phyloP scores from a whole-genome alignment of 1,140 invertebrate species.

The Bombus breviceps region DNA sequence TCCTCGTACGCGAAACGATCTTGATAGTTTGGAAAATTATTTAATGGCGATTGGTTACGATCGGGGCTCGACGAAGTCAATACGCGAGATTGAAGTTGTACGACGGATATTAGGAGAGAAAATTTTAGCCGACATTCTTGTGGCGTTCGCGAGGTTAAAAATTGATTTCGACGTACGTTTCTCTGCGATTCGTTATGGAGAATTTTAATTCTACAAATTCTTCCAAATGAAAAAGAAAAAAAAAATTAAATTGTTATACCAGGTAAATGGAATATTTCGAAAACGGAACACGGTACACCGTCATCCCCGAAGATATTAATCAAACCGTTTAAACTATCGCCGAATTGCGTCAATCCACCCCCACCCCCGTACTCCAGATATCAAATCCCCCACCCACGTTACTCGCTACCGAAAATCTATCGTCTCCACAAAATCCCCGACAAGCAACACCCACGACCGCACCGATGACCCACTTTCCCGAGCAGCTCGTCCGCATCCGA shows the following conservation, averaged over 20 bases:
- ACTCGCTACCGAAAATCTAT: neutral
- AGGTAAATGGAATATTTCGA: too few relatives aligned
- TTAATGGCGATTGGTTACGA: neutral
- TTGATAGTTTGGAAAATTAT: neutral
- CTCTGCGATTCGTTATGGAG: too few relatives aligned
- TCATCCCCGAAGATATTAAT: neutral
- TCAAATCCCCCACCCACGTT: neutral
- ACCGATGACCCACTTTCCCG: neutral
- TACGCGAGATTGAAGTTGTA: neutral
- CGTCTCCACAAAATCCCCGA: neutral
- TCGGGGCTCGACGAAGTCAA: accelerated
- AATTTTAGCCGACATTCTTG: too few relatives aligned
- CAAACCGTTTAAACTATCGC: neutral
- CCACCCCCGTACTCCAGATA: neutral
- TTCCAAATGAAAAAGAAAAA: neutral
- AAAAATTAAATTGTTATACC: too few relatives aligned
- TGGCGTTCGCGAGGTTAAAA: accelerated
- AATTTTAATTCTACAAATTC: too few relatives aligned
- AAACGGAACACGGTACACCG: too few relatives aligned
- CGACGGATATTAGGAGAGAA: too few relatives aligned
- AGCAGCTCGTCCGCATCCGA: neutral
- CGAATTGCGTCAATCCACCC: neutral
- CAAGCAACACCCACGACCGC: neutral
- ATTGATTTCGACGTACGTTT: too few relatives aligned
- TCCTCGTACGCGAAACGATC: too few relatives aligned